A percentile compares a stretch with the other conserved stretches of the same genome.
Conservation (phyloP, 2,113 vertebrate genomes). For the Phalacrocorax carbo region DNA sequence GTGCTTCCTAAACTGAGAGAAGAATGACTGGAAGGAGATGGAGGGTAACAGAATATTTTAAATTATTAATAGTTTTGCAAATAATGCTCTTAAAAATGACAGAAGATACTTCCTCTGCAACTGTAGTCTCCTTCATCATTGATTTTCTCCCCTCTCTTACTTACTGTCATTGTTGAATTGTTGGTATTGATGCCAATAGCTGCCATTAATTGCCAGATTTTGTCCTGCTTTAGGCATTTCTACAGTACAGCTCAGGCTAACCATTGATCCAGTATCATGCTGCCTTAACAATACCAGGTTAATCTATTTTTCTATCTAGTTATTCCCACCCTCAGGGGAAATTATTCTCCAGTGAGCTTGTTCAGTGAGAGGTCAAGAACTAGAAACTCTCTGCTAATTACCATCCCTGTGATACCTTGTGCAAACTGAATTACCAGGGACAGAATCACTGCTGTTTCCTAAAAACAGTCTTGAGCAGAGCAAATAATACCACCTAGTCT, state of each 20-base stretch:
- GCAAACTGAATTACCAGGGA: conserved; percentile 26
- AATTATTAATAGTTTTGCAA: conserved; percentile 3
- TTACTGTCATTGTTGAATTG: not conserved
- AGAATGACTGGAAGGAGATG: not conserved
- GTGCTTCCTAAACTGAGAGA: not conserved
- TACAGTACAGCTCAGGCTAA: conserved; percentile 44
- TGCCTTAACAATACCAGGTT: conserved; percentile 51
- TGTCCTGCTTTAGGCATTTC: conserved; percentile 28
- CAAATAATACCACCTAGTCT: not conserved
- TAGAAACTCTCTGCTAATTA: conserved; percentile 55
- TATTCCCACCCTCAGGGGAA: conserved; percentile 45
- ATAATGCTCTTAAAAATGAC: conserved; percentile 4
- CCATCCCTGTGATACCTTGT: conserved; percentile 10
- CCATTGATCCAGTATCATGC: conserved; percentile 43
- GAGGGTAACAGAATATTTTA: not conserved
- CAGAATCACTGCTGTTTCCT: conserved; percentile 2
- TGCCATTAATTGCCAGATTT: conserved; percentile 53
- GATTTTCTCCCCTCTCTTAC: not conserved
- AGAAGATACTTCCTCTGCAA: not conserved
- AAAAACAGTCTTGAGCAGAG: not conserved
- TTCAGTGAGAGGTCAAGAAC: conserved; percentile 64
- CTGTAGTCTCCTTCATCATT: not conserved
- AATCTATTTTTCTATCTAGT: conserved; percentile 64
- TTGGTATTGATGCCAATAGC: conserved; percentile 26
- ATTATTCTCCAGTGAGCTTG: conserved; percentile 39